Evolutionary conservation across 2,113 vertebrate species (phyloP).

Genomic region (Rhagologus leucostigma): DNA sequence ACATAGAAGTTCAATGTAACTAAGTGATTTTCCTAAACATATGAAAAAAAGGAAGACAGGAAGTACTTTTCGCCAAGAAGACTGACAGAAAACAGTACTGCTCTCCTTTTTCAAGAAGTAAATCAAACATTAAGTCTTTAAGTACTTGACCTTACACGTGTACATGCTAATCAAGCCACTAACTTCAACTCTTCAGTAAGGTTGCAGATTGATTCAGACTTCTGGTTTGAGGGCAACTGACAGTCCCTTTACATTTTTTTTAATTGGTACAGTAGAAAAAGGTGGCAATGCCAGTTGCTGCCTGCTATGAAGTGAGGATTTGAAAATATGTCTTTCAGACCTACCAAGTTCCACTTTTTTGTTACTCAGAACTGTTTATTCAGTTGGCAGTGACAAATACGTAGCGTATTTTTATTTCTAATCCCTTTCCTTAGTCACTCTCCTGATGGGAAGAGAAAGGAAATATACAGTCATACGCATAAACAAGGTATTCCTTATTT

Average conservation of each 20-base stretch:
- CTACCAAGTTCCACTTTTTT: background rate
- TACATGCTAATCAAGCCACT: background rate
- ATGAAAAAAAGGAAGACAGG: background rate
- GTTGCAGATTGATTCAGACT: background rate
- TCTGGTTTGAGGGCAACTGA: background rate
- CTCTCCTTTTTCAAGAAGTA: background rate
- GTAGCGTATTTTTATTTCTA: background rate
- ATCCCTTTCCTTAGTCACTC: too few species aligned
- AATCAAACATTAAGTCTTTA: background rate
- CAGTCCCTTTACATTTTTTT: background rate
- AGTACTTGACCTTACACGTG: background rate
- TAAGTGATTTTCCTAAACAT: background rate
- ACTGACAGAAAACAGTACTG: background rate
- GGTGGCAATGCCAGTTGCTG: background rate
- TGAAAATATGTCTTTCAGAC: background rate
- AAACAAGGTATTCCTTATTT: background rate
- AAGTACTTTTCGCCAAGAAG: background rate
- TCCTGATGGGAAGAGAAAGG: rapidly evolving
- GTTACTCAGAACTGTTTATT: background rate
- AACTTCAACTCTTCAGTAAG: background rate
- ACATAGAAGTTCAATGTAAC: background rate
- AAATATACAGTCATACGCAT: background rate
- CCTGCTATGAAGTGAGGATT: background rate
- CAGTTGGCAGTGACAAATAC: background rate
- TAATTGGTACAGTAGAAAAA: background rate